phyloP scores from a whole-genome alignment of 2,888 invertebrate genomes.

The Lasioglossum villosulum region DNA sequence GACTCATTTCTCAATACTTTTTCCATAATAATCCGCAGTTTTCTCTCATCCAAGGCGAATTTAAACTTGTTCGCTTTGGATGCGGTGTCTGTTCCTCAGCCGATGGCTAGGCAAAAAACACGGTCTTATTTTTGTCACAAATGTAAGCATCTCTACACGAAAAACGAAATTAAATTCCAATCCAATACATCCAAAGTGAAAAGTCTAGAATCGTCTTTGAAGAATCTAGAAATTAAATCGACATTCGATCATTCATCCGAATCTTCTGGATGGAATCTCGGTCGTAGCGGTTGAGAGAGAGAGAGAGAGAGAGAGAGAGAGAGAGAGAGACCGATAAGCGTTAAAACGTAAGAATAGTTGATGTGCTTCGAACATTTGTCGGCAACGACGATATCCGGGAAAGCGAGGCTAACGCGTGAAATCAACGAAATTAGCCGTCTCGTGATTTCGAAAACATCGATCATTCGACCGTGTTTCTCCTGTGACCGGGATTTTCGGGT shows the following conservation, averaged over 20 bases:
- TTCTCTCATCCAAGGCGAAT: not conserved
- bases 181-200: not conserved
- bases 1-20: not conserved
- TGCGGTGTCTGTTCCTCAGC: too few relatives aligned
- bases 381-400: constrained; percentile 33
- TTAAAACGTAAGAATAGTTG: constrained; percentile 16
- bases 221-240: not conserved
- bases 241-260: not conserved
- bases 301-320: too few relatives aligned
- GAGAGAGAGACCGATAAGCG: not conserved
- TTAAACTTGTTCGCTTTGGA: not conserved
- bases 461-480: constrained; percentile 29
- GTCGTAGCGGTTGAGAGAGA: not conserved
- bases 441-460: constrained; percentile 20
- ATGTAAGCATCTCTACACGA: not conserved
- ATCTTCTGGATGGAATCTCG: not conserved
- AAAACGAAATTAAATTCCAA: not conserved
- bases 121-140: not conserved
- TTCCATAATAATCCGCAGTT: not conserved
- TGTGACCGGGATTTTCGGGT: constrained; percentile 15
- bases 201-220: not conserved
- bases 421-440: constrained; percentile 41
- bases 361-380: constrained; percentile 18
- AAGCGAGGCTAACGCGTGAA: constrained; percentile 47
- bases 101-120: too few relatives aligned